Evolutionary conservation across 2,888 invertebrate species (phyloP).

Genomic region (Pandemis corylana): DNA sequence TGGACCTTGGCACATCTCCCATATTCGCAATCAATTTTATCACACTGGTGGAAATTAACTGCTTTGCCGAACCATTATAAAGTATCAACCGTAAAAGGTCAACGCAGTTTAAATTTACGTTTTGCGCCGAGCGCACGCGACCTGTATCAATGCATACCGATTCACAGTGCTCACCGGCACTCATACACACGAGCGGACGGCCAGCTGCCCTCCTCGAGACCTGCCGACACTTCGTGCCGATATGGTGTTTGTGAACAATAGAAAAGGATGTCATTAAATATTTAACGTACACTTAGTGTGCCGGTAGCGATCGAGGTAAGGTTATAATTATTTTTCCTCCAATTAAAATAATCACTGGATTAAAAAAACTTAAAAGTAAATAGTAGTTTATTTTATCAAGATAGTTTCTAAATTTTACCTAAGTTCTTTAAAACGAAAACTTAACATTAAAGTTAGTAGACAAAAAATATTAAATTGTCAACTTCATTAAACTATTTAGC

Average conservation of each 20-base stretch:
- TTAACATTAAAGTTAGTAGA: too few species aligned
- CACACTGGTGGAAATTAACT: constrained; percentile 37
- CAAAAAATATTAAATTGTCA: too few species aligned
- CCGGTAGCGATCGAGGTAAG: constrained; percentile 25
- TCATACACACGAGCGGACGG: constrained; percentile 28
- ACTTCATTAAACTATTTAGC: neutral
- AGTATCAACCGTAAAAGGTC: constrained; percentile 51
- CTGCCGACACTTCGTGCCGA: constrained; percentile 10
- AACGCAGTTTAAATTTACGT: constrained; percentile 63
- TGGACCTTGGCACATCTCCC: constrained; percentile 37
- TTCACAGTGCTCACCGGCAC: constrained; percentile 53
- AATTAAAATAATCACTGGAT: neutral
- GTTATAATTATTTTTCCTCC: neutral
- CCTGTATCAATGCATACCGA: constrained; percentile 52
- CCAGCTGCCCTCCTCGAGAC: neutral
- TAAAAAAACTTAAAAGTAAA: neutral
- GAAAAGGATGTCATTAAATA: constrained; percentile 16
- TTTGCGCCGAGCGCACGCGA: constrained; percentile 55
- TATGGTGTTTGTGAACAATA: constrained; percentile 19
- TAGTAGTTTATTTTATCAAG: too few species aligned
- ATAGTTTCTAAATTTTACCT: too few species aligned
- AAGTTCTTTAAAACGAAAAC: too few species aligned
- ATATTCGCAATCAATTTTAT: constrained; percentile 35
- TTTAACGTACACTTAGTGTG: constrained; percentile 6
- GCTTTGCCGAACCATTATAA: constrained; percentile 41